Evolutionary conservation across 53 echinoderm and acorn worm genomes (phyloP).

Genomic region (Echinometra lucunter): DNA sequence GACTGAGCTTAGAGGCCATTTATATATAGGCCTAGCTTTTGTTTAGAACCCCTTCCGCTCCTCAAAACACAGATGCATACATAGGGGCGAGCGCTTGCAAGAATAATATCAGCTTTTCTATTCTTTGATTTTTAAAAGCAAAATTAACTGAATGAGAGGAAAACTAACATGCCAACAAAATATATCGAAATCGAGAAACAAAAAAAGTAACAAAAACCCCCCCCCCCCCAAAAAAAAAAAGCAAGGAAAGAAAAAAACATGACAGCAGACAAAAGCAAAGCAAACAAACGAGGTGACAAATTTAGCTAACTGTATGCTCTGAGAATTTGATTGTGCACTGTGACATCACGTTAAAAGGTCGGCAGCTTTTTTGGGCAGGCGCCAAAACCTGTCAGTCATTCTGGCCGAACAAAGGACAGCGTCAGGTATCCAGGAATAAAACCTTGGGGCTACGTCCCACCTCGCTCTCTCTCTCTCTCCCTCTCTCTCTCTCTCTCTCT

Average conservation of each 20-base stretch:
- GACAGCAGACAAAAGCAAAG: neutral
- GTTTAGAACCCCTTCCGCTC: too few species aligned
- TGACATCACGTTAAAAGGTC: neutral
- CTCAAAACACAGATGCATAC: too few species aligned
- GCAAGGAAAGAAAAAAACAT: neutral
- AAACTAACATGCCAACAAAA: too few species aligned
- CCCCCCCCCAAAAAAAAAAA: too few species aligned
- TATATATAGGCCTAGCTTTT: too few species aligned
- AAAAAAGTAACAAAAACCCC: too few species aligned
- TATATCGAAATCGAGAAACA: too few species aligned
- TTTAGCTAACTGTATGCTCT: neutral
- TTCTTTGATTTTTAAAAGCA: too few species aligned
- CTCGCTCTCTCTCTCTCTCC: neutral
- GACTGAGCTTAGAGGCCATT: neutral
- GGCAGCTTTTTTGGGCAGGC: constrained; percentile 19
- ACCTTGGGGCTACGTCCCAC: neutral
- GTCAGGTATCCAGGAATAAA: neutral
- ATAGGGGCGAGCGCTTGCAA: too few species aligned
- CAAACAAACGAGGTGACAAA: neutral
- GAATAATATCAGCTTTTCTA: too few species aligned
- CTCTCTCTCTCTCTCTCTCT: neutral
- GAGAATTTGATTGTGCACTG: neutral
- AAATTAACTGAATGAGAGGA: too few species aligned
- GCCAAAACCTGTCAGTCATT: constrained; percentile 30
- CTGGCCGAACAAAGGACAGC: neutral